These are phyloP conservation scores for Aplocera efformata DNA, from an alignment of 2,888 invertebrate species.

Conservation along the genomic window DNA sequence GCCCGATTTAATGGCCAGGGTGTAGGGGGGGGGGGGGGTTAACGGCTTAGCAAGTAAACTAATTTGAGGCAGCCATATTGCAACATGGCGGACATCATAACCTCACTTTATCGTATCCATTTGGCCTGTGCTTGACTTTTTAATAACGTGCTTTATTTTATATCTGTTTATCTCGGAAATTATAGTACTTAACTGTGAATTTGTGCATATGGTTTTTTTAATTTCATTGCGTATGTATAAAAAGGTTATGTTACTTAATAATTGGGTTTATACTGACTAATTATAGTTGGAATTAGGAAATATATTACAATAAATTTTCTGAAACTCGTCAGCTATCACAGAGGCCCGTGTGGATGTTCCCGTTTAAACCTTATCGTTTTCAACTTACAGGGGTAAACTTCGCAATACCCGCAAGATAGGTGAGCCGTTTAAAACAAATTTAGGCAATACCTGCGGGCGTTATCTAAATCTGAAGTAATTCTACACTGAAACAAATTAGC, in stretches of 20 bases:
- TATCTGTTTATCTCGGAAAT: slow-evolving; percentile 63
- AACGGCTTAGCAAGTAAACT: slow-evolving; percentile 45
- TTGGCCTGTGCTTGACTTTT: slow-evolving; percentile 70
- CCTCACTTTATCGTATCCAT: slow-evolving; percentile 67
- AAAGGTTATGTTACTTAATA: slow-evolving; percentile 5
- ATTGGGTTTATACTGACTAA: too few species aligned
- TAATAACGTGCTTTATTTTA: slow-evolving; percentile 74
- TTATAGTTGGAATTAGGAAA: too few species aligned
- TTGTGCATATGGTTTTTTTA: slow-evolving; percentile 47
- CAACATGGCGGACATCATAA: slow-evolving; percentile 62
- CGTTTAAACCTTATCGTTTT: not conserved
- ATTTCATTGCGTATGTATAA: slow-evolving; percentile 14
- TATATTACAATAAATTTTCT: too few species aligned
- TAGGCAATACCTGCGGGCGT: slow-evolving; percentile 18
- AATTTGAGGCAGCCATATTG: slow-evolving; percentile 59
- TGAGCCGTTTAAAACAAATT: slow-evolving; percentile 23
- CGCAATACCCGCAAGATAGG: slow-evolving; percentile 11
- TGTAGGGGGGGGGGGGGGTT: too few species aligned
- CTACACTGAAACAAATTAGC: slow-evolving; percentile 46
- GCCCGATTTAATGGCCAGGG: slow-evolving; percentile 33
- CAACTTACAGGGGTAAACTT: slow-evolving; percentile 13
- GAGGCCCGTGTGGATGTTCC: too few species aligned
- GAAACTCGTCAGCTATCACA: too few species aligned
- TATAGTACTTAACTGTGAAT: slow-evolving; percentile 61
- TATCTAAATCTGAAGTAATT: slow-evolving; percentile 36